A percentile compares a stretch with the other conserved stretches of the same genome.
Conservation (phyloP, 2,888 invertebrate genomes). For the Melanotus villosus region DNA sequence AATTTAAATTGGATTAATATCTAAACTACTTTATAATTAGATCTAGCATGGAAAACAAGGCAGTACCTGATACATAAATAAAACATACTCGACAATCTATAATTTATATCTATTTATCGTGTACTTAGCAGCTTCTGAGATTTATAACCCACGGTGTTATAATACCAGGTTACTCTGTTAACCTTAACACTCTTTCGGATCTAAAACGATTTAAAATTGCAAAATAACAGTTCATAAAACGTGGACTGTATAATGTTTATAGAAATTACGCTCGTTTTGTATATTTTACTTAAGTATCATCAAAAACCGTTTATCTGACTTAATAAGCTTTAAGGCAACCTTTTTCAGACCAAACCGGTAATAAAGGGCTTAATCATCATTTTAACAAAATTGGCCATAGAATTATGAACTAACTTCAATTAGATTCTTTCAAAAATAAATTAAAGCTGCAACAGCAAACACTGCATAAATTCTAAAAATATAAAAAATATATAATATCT, state of each 20-base stretch:
- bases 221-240: slow-evolving; percentile 24
- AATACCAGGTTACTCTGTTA: slow-evolving; percentile 34
- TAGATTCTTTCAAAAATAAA: too few relatives aligned
- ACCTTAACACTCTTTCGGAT: slow-evolving; percentile 30
- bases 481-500: too few relatives aligned
- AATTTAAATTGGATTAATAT: slow-evolving; percentile 39
- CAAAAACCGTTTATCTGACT: too few relatives aligned
- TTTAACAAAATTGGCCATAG: too few relatives aligned
- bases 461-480: too few relatives aligned
- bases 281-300: too few relatives aligned
- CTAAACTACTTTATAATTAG: slow-evolving; percentile 40
- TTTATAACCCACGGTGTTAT: slow-evolving; percentile 38
- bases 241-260: slow-evolving; percentile 30
- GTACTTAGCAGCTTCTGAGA: slow-evolving; percentile 39
- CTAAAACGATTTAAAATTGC: slow-evolving; percentile 27
- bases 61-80: slow-evolving; percentile 27
- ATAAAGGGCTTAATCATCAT: too few relatives aligned
- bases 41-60: slow-evolving; percentile 18
- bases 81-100: slow-evolving; percentile 34
- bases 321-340: too few relatives aligned
- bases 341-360: too few relatives aligned
- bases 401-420: too few relatives aligned
- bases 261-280: too few relatives aligned
- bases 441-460: too few relatives aligned
- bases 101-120: slow-evolving; percentile 43